A percentile compares a stretch with the other conserved stretches of the same genome.
phyloP scores from a whole-genome alignment of 2,888 invertebrate species.

The Aporophyla nigra region DNA sequence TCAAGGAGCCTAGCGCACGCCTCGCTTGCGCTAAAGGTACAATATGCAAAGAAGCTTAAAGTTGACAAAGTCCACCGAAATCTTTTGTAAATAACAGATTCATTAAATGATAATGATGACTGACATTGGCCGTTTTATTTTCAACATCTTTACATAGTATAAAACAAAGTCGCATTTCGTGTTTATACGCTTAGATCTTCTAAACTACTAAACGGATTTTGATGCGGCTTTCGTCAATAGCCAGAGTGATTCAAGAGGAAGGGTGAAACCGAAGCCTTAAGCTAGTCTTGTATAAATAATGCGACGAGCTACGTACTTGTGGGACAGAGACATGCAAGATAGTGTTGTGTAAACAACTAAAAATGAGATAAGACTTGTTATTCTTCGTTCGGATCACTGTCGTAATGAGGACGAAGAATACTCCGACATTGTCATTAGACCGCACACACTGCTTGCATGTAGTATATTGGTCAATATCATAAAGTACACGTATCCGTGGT shows the following conservation, averaged over 20 bases:
- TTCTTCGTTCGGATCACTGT: slow-evolving; percentile 1
- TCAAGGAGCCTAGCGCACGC: slow-evolving; percentile 66
- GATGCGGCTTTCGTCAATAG: too few species aligned
- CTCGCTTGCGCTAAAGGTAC: slow-evolving; percentile 71
- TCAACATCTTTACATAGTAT: slow-evolving; percentile 4
- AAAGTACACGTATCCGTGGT: too few species aligned
- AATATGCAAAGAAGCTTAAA: slow-evolving; percentile 74
- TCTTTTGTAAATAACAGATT: slow-evolving; percentile 88
- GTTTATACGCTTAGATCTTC: too few species aligned
- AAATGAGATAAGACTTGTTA: slow-evolving; percentile 6
- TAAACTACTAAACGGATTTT: too few species aligned
- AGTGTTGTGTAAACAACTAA: slow-evolving; percentile 9
- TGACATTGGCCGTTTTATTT: slow-evolving; percentile 70
- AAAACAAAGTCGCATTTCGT: too few species aligned
- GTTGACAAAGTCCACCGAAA: slow-evolving; percentile 88
- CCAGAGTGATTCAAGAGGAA: too few species aligned
- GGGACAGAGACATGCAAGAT: background rate
- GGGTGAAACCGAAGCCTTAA: too few species aligned
- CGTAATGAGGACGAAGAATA: background rate
- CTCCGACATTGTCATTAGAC: background rate
- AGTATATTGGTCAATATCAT: too few species aligned
- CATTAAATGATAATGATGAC: slow-evolving; percentile 88
- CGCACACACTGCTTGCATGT: background rate
- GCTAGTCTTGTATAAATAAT: background rate
- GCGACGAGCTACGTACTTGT: background rate